Evolutionary conservation across 1,140 invertebrate species (phyloP).

Genomic region (Heterodera carotae): DNA sequence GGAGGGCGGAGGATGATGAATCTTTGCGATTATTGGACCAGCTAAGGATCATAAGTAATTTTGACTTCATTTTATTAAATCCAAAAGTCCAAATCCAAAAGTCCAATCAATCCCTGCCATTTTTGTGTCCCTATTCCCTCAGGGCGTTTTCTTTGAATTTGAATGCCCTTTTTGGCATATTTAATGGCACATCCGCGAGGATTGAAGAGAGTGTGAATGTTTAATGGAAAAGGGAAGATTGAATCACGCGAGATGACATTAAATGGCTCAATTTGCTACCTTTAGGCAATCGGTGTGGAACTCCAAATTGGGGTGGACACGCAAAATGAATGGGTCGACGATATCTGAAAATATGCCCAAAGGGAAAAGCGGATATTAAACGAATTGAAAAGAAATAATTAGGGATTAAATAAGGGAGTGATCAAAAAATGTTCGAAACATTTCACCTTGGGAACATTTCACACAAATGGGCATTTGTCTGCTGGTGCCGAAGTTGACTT

Average conservation of each 20-base stretch:
- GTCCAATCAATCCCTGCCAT: background rate
- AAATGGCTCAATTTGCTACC: background rate
- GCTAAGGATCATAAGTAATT: too few relatives aligned
- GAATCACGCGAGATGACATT: background rate
- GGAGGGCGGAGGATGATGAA: too few relatives aligned
- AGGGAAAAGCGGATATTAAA: background rate
- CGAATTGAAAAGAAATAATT: background rate
- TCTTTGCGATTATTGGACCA: background rate
- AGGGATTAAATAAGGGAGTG: background rate
- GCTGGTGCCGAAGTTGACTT: background rate
- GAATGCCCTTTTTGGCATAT: background rate
- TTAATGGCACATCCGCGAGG: background rate
- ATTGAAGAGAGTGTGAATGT: background rate
- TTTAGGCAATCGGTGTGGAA: conserved; percentile 37
- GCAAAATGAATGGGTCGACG: conserved; percentile 36
- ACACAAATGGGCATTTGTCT: conserved; percentile 11
- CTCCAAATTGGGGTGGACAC: conserved; percentile 39
- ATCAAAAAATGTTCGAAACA: too few relatives aligned
- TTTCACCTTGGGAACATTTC: conserved; percentile 1
- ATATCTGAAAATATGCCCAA: conserved; percentile 31
- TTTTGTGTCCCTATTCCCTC: too few relatives aligned
- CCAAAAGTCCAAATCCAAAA: too few relatives aligned
- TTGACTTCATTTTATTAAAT: too few relatives aligned
- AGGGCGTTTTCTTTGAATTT: background rate
- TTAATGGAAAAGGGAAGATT: background rate